Percentiles rank a stretch among this genome's conserved stretches.
phyloP scores from a whole-genome alignment of 2,888 invertebrate species.

The Rotaria magnacalcarata region DNA sequence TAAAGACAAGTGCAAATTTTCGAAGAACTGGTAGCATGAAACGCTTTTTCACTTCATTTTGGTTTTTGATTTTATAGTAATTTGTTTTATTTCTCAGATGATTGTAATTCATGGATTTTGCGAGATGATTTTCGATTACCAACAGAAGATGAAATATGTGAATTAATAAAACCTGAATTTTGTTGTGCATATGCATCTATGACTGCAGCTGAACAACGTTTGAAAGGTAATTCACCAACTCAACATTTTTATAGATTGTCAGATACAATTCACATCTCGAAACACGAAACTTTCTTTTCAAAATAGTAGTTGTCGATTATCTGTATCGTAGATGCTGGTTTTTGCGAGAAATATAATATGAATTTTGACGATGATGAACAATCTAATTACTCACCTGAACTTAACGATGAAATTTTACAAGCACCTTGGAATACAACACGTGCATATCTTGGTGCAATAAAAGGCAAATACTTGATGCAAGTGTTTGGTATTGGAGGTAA shows the following conservation, averaged over 20 bases:
- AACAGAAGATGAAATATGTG: slow-evolving; percentile 92
- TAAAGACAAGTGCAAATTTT: slow-evolving; percentile 95
- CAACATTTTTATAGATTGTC: too few relatives aligned
- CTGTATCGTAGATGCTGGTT: slow-evolving; percentile 63
- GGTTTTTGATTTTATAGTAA: too few relatives aligned
- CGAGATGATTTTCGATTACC: slow-evolving; percentile 70
- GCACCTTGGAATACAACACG: slow-evolving; percentile 99
- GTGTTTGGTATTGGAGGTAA: slow-evolving; percentile 66
- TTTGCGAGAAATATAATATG: slow-evolving; percentile 93
- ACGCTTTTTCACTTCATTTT: neutral
- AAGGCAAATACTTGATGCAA: slow-evolving; percentile 90
- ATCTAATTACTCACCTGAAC: slow-evolving; percentile 46
- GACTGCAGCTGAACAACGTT: slow-evolving; percentile 88
- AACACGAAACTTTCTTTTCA: too few relatives aligned
- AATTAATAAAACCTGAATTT: slow-evolving; percentile 97
- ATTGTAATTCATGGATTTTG: slow-evolving; percentile 44
- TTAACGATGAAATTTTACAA: slow-evolving; percentile 57
- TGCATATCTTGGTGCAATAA: slow-evolving; percentile 94
- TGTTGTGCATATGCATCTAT: slow-evolving; percentile 97
- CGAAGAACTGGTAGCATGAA: slow-evolving; percentile 74
- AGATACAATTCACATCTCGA: too few relatives aligned
- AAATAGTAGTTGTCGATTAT: too few relatives aligned
- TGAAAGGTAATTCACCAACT: slow-evolving; percentile 66
- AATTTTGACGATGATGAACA: slow-evolving; percentile 78
- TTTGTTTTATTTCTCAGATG: neutral